A percentile compares a stretch with the other conserved stretches of the same genome.
These are phyloP conservation scores for Xylota segnis DNA, from an alignment of 2,888 invertebrate species.

Conservation along the genomic window DNA sequence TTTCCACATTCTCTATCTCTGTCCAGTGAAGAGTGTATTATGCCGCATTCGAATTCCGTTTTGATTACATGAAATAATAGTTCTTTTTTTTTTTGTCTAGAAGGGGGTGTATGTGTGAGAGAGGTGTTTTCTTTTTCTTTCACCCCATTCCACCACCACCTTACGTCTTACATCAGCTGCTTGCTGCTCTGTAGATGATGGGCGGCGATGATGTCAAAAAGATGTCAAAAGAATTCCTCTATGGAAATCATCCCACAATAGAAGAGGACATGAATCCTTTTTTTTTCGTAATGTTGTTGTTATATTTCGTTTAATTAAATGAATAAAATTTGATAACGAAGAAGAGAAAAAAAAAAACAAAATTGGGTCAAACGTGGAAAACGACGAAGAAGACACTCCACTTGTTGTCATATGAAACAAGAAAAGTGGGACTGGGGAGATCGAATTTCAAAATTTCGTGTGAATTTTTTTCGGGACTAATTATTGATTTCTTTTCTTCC, in stretches of 20 bases:
- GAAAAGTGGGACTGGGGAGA: constrained; percentile 12
- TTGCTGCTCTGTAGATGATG: constrained; percentile 60
- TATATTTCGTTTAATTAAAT: constrained; percentile 36
- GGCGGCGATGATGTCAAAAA: constrained; percentile 69
- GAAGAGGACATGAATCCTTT: background rate
- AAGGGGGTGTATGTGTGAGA: constrained; percentile 5
- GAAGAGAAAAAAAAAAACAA: constrained; percentile 8
- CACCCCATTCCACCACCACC: constrained; percentile 43
- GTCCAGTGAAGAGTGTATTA: background rate
- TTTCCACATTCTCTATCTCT: constrained; percentile 20
- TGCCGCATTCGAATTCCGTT: constrained; percentile 47
- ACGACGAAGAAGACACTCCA: constrained; percentile 58
- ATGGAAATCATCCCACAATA: constrained; percentile 37
- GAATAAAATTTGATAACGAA: constrained; percentile 51
- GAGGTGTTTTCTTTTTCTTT: constrained; percentile 46
- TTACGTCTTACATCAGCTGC: constrained; percentile 73
- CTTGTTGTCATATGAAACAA: constrained; percentile 65
- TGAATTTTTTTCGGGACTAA: constrained; percentile 38
- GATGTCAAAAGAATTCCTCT: constrained; percentile 46
- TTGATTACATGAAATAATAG: constrained; percentile 49
- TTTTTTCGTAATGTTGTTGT: constrained; percentile 15
- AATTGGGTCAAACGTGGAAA: constrained; percentile 59
- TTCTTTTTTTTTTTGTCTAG: background rate
- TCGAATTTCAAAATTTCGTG: constrained; percentile 56
- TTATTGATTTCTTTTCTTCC: constrained; percentile 66